Conservation (phyloP, 2,797 vertebrate genomes). For the Crax fasciolata region DNA sequence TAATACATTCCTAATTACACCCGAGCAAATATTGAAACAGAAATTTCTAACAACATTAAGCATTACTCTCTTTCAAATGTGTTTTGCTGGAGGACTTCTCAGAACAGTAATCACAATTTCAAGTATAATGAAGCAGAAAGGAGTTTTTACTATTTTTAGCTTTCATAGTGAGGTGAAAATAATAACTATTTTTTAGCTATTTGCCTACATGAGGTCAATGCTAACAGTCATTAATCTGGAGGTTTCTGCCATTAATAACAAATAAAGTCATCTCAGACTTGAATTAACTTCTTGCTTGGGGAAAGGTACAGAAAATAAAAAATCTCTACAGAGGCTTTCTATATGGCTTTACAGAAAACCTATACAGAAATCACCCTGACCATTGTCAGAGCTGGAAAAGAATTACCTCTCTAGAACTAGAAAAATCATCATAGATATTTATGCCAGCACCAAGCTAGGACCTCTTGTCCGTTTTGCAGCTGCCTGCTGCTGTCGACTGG, state of each 20-base stretch:
- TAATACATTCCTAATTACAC: conserved; percentile 58
- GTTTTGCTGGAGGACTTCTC: conserved; percentile 14
- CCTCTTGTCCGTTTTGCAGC: not conserved
- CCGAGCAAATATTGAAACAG: conserved; percentile 59
- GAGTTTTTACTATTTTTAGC: not conserved
- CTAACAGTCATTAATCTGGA: not conserved
- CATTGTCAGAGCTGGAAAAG: not conserved
- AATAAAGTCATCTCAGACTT: not conserved
- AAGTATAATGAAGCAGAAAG: conserved; percentile 52
- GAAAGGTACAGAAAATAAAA: not conserved
- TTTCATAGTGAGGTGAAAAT: conserved; percentile 12
- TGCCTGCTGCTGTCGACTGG: not conserved
- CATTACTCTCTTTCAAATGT: conserved; percentile 13
- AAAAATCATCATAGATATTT: not conserved
- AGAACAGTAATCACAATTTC: conserved; percentile 28
- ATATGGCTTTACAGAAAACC: not conserved
- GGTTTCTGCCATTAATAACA: not conserved
- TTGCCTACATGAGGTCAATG: not conserved
- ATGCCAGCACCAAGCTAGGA: not conserved
- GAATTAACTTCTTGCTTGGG: not conserved
- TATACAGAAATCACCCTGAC: not conserved
- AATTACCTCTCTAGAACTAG: not conserved
- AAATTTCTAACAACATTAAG: conserved; percentile 21
- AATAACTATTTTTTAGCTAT: not conserved
- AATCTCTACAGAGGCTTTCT: not conserved